Evolutionary conservation across 2,113 vertebrate species (phyloP), one percentile per base, ranked within the genome.

Genomic region (Candoia aspera): DNA sequence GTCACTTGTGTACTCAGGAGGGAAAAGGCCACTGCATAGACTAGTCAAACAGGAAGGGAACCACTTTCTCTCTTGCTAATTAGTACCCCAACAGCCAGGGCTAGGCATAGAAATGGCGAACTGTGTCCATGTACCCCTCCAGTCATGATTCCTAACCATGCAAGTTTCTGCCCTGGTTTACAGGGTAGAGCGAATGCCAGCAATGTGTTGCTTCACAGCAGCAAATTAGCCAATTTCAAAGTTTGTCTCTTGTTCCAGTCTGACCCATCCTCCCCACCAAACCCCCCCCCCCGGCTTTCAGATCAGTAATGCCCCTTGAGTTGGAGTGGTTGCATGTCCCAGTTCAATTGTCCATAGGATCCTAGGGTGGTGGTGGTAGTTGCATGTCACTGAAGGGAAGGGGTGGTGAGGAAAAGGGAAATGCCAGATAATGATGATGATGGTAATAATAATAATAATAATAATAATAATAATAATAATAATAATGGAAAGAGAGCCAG

Each of bases 31-130:
- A 85, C 94, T 95, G 94, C 94, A 90, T 94, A 95, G 94, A 96
- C 95, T 94, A 95, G 97, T 96, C 92, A 91, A 94, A 92, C 96
- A 96, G 95, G 96, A 96, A 96, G 94, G 94, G 96, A 95, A 93
- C 94, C 95, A 94, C 93, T 95, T 92, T 73, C 92, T 37, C 84
- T 92, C 42, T 89, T 85, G 46, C 95, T 95, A 95, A 97, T 95
- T 95, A 92, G 94, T 83, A 79, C 57, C 93, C 86, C 86, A 91
- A 91, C 91, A 91, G 84, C 91, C 91, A 94, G 94, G 93, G 94
- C 92, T 94, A 93, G 93, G 93, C 92, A 91, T 90, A 62, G 93
- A 94, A 95, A 95, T 94, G 59, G 91, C 93, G 90, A 87, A 59
- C 93, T 95, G 85, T 93, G 90, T 95, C 93, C 92, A 0, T 93